A percentile compares a stretch with the other conserved stretches of the same genome.
These are phyloP conservation scores for Nettapus auritus DNA, from an alignment of 2,113 vertebrate genomes.

Conservation along the genomic window DNA sequence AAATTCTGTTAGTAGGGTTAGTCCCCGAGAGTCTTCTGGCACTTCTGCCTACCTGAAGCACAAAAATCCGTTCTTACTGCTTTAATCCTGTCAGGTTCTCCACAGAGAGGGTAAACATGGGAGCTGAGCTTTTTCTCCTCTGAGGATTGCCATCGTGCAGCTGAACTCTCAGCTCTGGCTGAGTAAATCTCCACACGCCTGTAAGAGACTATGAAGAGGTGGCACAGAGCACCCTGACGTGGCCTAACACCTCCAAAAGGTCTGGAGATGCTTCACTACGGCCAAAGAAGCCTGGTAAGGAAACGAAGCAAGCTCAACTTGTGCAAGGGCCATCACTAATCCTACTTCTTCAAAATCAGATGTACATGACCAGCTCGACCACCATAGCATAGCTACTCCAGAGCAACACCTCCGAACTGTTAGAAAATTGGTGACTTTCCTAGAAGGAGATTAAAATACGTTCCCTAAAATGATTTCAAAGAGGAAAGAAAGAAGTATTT, in stretches of 20 bases:
- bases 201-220: neutral
- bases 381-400: fast-evolving
- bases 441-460: neutral
- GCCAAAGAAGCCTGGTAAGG: neutral
- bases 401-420: neutral
- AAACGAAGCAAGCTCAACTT: neutral
- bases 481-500: neutral
- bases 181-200: neutral
- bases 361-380: fast-evolving
- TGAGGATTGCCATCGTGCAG: neutral
- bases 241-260: neutral
- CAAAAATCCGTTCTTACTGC: neutral
- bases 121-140: neutral
- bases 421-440: neutral
- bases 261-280: neutral
- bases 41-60: slow-evolving; percentile 5
- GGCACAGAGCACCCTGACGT: neutral
- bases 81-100: neutral
- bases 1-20: neutral
- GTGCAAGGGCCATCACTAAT: neutral
- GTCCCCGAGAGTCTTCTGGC: neutral
- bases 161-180: neutral
- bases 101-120: neutral
- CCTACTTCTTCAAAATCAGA: neutral
- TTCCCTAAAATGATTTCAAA: neutral